Evolutionary conservation across 2,797 vertebrate genomes (phyloP).

Genomic region (Alosa sapidissima): DNA sequence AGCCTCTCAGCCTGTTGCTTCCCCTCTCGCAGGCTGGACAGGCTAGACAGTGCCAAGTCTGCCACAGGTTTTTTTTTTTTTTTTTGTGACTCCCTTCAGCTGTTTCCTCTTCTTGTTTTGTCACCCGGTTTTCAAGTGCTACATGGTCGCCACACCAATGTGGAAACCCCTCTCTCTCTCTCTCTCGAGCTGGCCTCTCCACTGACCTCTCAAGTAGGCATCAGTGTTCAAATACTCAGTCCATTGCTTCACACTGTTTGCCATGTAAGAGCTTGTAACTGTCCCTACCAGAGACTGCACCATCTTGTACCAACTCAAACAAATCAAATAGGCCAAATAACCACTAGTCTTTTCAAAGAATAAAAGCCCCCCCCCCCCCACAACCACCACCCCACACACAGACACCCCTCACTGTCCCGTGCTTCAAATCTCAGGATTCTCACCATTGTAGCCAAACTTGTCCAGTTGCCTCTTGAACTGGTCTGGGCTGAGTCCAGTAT

Average conservation of each 20-base stretch:
- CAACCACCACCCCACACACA: slow-evolving; percentile 17
- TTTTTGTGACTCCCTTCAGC: neutral
- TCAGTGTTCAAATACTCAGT: too few relatives aligned
- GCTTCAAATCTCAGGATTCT: slow-evolving; percentile 53
- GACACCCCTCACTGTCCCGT: neutral
- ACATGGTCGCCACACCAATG: neutral
- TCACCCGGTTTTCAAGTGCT: neutral
- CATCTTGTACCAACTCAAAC: neutral
- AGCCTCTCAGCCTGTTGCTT: neutral
- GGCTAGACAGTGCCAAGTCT: neutral
- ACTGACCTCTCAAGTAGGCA: neutral
- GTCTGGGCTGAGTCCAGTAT: slow-evolving; percentile 76
- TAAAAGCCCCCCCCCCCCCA: neutral
- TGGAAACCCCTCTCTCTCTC: too few relatives aligned
- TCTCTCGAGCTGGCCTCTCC: neutral
- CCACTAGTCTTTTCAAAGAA: neutral
- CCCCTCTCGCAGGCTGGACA: neutral
- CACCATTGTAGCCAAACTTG: slow-evolving; percentile 87
- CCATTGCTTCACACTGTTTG: neutral
- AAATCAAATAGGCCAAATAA: neutral
- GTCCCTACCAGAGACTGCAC: neutral
- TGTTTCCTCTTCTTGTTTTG: neutral
- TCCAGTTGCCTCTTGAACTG: slow-evolving; percentile 86
- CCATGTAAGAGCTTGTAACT: neutral
- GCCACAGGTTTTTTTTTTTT: neutral